Evolutionary conservation across 2,888 invertebrate genomes (phyloP).

Genomic region (Agrotis clavis): DNA sequence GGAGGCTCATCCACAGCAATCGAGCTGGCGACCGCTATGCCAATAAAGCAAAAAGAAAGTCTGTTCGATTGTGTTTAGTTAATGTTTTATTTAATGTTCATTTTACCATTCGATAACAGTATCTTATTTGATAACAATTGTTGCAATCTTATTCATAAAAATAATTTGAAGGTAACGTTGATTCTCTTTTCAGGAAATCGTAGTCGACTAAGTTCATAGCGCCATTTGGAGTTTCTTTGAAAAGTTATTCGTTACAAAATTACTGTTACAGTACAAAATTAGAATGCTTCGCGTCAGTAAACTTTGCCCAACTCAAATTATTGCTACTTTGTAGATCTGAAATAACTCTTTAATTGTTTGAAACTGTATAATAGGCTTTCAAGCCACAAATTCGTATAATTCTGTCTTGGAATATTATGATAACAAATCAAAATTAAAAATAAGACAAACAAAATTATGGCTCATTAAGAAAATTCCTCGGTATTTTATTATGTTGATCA

Average conservation of each 20-base stretch:
- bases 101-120: too few species aligned
- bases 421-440: neutral
- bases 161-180: constrained; percentile 29
- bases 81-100: too few species aligned
- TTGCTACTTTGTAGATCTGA: constrained; percentile 65
- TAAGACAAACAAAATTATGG: neutral
- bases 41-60: too few species aligned
- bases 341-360: constrained; percentile 62
- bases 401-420: neutral
- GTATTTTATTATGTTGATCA: too few species aligned
- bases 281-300: constrained; percentile 57
- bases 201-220: constrained; percentile 40
- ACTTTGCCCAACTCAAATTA: constrained; percentile 60
- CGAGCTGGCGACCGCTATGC: too few species aligned
- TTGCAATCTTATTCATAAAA: neutral
- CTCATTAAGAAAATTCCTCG: neutral
- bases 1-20: too few species aligned
- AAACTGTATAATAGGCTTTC: constrained; percentile 50
- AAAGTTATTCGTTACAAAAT: constrained; percentile 59
- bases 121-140: neutral
- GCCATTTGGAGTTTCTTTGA: constrained; percentile 57
- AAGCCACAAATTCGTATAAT: constrained; percentile 29
- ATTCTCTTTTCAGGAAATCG: constrained; percentile 38
- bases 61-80: neutral
- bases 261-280: constrained; percentile 58